These are phyloP conservation scores for Palythoa heliodiscus DNA, from an alignment of 92 coral and sea anemone species.

Conservation along the genomic window DNA sequence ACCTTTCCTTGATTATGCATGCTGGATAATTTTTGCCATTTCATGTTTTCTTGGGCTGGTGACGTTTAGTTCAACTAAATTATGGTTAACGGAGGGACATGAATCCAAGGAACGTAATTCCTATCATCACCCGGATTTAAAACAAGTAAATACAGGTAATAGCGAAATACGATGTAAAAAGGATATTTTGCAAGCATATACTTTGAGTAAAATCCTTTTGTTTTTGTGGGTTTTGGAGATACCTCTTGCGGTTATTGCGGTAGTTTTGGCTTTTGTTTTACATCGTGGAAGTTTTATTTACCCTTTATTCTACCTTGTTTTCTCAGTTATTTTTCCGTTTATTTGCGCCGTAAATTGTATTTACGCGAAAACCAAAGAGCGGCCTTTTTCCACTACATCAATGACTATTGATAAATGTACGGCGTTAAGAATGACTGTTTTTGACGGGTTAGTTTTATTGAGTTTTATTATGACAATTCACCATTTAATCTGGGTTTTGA, in stretches of 20 bases:
- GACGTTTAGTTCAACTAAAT: background rate
- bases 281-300: background rate
- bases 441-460: background rate
- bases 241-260: background rate
- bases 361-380: background rate
- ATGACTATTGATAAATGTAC: background rate
- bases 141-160: background rate
- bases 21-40: background rate
- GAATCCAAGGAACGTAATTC: no score
- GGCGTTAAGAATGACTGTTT: background rate
- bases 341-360: background rate
- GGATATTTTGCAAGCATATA: no score
- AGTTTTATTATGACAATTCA: constrained; percentile 19
- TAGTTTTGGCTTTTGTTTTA: background rate
- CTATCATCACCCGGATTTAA: background rate
- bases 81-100: background rate
- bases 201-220: background rate
- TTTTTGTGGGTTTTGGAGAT: background rate
- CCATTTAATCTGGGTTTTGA: constrained; percentile 32
- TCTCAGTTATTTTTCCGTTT: background rate
- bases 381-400: background rate
- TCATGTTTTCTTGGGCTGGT: background rate
- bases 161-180: background rate
- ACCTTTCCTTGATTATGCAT: background rate
- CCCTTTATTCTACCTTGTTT: background rate